A percentile compares a stretch with the other conserved stretches of the same genome.
phyloP scores from a whole-genome alignment of 2,888 invertebrate species.

The Apamea monoglypha region DNA sequence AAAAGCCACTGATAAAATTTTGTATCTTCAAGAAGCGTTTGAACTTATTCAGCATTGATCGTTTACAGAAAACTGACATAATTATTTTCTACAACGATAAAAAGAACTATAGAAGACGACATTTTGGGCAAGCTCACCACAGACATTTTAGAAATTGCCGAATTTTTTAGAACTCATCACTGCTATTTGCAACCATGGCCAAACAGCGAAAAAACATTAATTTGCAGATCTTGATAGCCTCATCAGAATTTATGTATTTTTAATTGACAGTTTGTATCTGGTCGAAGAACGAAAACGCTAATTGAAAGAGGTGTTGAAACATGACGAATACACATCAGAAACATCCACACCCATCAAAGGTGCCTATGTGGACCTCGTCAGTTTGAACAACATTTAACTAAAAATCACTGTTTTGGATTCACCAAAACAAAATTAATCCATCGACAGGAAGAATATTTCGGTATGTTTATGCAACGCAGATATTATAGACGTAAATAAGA shows the following conservation, averaged over 20 bases:
- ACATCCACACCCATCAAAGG: slow-evolving; percentile 22
- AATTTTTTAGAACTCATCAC: background rate
- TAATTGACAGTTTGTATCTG: slow-evolving; percentile 41
- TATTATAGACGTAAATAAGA: slow-evolving; percentile 43
- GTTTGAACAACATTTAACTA: slow-evolving; percentile 14
- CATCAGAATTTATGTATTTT: slow-evolving; percentile 53
- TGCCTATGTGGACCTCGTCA: slow-evolving; percentile 21
- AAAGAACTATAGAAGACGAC: background rate
- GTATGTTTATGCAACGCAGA: slow-evolving; percentile 46
- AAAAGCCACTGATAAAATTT: background rate
- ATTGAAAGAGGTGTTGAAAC: slow-evolving; percentile 7
- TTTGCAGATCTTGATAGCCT: slow-evolving; percentile 59
- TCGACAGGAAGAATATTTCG: slow-evolving; percentile 41
- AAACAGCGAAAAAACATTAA: slow-evolving; percentile 37
- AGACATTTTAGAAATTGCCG: background rate
- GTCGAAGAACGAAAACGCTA: slow-evolving; percentile 25
- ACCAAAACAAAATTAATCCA: slow-evolving; percentile 23
- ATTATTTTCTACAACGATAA: background rate
- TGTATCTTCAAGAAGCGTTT: background rate
- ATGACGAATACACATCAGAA: slow-evolving; percentile 7
- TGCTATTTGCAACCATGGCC: slow-evolving; percentile 31
- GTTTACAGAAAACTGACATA: too few species aligned
- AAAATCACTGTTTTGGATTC: slow-evolving; percentile 31
- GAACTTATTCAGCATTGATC: background rate
- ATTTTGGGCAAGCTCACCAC: background rate